Base-by-base conservation (phyloP, 2,113 vertebrate species). In the Pavo muticus region DNA sequence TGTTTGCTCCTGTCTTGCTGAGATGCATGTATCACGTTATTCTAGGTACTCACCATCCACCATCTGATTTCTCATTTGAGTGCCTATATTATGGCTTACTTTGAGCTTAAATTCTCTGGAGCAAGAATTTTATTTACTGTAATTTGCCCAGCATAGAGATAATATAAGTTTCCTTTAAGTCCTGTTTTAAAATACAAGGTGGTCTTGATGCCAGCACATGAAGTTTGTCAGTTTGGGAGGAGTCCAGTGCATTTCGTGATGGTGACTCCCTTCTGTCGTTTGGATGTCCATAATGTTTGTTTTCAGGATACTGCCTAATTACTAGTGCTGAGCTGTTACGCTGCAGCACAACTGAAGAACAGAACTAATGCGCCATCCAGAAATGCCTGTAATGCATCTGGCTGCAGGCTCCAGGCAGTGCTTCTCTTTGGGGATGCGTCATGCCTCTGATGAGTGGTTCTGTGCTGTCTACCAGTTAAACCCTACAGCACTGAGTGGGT, bases 341-440 rank as follows among this genome's bases (percentile, higher is more conserved):
- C 48, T 78, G 11, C 35, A 63, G 0, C 10, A 10, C 30, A 18
- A 29, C 9, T 25, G 32, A 72, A 70, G 77, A 27, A 30, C 52
- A 25, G 40, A 67, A 12, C 24, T 30, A 24, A 68, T 2, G 10
- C 45, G 10, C 19, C 9, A 15, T 3, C 27, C 32, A 72, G 44
- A 32, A 65, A 10, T 37, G 25, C 44, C 32, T 78, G 70, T 42
- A 9, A 11, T 0, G 2, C 0, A 9, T 25, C 64, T 57, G 39
- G 7, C 30, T 67, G 61, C 5, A 1, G 61, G 24, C 61, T 70
- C n/a, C 30, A 4, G 68, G n/a, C 39, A 56, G 16, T 6, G 6
- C 40, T 82, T 79, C 37, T 14, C 44, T 39, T 35, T 17, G 20
- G 30, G 27, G 14, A 7, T 24, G 4, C 13, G 2, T 82, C 6